Evolutionary conservation across 1,140 invertebrate species (phyloP).

Genomic region (Drosophila pseudoobscura): DNA sequence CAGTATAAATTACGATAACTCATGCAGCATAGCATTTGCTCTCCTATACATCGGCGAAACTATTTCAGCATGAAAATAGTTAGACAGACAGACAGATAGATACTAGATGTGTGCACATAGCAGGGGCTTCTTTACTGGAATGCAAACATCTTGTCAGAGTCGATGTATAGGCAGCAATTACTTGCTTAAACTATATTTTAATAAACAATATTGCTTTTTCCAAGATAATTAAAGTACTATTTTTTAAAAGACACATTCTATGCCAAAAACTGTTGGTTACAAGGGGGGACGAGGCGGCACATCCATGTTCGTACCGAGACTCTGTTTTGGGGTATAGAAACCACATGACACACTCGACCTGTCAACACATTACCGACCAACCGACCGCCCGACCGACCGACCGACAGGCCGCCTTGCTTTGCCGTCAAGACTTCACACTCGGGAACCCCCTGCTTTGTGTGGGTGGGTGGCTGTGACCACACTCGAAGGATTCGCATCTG

Average conservation of each 20-base stretch:
- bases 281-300: neutral
- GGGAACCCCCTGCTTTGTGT: neutral
- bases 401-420: constrained; percentile 5
- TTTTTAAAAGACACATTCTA: neutral
- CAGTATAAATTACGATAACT: no score
- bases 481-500: constrained; percentile 34
- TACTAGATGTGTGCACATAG: neutral
- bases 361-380: constrained; percentile 27
- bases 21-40: no score
- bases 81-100: neutral
- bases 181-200: no score
- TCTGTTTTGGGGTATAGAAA: constrained; percentile 24
- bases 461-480: constrained; percentile 7
- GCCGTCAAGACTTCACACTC: constrained; percentile 1
- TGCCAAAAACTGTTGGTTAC: constrained; percentile 35
- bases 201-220: no score
- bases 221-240: no score
- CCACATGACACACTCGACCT: constrained; percentile 61
- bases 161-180: neutral
- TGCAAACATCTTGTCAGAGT: no score
- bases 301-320: constrained; percentile 9
- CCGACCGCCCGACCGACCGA: no score
- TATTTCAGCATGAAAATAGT: no score
- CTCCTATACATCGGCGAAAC: no score
- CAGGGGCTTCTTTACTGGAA: no score